Evolutionary conservation across 2,797 vertebrate species (phyloP).

Genomic region (Coilia nasus): DNA sequence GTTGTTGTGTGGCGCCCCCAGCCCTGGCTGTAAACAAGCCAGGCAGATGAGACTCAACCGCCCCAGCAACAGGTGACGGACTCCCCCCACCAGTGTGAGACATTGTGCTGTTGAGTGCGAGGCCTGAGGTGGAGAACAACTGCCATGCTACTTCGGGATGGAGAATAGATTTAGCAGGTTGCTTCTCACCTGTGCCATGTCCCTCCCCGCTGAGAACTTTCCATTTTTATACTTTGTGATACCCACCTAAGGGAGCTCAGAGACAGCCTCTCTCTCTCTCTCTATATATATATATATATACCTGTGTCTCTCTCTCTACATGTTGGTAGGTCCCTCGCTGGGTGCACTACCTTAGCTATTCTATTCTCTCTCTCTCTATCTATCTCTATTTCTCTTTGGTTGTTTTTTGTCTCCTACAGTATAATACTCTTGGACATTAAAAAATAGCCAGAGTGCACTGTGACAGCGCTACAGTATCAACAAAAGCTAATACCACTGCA

Average conservation of each 20-base stretch:
- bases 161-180: not conserved
- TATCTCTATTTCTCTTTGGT: not conserved
- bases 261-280: not conserved
- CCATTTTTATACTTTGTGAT: not conserved
- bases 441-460: not conserved
- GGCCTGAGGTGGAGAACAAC: not conserved
- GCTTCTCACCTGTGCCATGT: not conserved
- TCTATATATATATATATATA: not conserved
- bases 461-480: not conserved
- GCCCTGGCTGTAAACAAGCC: not conserved
- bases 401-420: not conserved
- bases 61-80: too few species aligned
- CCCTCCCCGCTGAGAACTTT: slow-evolving; percentile 4
- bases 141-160: not conserved
- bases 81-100: slow-evolving; percentile 11
- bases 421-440: not conserved
- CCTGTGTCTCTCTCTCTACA: not conserved
- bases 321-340: not conserved
- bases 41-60: not conserved
- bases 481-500: not conserved
- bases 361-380: too few species aligned
- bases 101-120: not conserved
- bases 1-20: not conserved
- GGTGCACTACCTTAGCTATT: not conserved
- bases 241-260: not conserved